Evolutionary conservation across 2,113 vertebrate genomes (phyloP), one percentile per base, ranked within the genome.

Genomic region (Corythaeola cristata): DNA sequence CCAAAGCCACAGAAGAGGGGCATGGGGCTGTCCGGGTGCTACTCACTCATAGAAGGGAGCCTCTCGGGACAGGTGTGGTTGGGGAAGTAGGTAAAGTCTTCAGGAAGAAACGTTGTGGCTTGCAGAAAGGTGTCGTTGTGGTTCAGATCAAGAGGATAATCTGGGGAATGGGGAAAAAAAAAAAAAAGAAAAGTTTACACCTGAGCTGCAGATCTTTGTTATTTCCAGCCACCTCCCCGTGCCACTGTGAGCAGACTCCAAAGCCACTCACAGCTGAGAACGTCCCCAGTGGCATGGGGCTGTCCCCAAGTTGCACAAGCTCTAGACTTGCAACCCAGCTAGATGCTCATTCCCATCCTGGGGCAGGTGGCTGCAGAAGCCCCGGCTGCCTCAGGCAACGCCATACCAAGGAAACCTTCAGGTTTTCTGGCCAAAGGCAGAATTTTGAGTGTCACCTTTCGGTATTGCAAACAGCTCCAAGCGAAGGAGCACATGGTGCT

Each of bases 41-140:
- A 99, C 99, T 99, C 94, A 99, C 99, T 99, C 99, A 99, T 99
- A 94, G 99, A 99, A 97, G 98, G 99, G 97, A 99, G 98, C 91
- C 98, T 99, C 95, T 99, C 98, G 0, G 99, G 99, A 97, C 99
- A 99, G 58, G 98, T 97, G 60, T 98, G 98, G 72, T 98, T 99
- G 59, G 99, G 98, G 81, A 98, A 98, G 97, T 99, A 99, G 55
- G 99, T 99, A 94, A 99, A 99, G 91, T 98, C 98, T 96, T 98
- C 98, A 2, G 99, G 99, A 94, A 99, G 99, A 97, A 99, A 99
- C 5, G 99, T 98, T 33, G 99, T 98, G 93, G 99, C 98, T 91
- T 99, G 99, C 50, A 98, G 97, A 90, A 99, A 98, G 16, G 98
- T 98, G 81, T 99, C 99, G 0, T 98, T 99, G 97, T 99, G 96